These are phyloP conservation scores for Xenopus petersii DNA, from an alignment of 2,797 vertebrate species.

Conservation along the genomic window DNA sequence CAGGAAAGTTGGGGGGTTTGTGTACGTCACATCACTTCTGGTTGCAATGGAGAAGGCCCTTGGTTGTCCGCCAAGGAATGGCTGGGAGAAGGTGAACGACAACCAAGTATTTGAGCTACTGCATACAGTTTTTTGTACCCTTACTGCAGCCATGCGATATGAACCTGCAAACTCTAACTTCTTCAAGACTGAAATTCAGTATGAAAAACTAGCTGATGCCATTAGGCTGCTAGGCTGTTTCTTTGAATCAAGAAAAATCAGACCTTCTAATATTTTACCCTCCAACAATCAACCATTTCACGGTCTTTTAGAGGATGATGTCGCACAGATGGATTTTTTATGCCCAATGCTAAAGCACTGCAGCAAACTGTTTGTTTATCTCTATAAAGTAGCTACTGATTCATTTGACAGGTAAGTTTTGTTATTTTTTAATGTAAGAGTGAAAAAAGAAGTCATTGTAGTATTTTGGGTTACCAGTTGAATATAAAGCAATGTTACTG, in stretches of 20 bases:
- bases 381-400: conserved; percentile 97
- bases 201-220: conserved; percentile 94
- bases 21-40: conserved; percentile 91
- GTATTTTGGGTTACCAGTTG: too few species aligned
- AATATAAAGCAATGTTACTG: too few species aligned
- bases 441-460: too few species aligned
- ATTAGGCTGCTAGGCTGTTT: conserved; percentile 95
- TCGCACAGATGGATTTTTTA: conserved; percentile 74
- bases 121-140: conserved; percentile 88
- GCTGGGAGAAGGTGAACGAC: conserved; percentile 93
- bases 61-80: conserved; percentile 75
- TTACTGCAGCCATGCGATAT: conserved; percentile 97
- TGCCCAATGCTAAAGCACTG: conserved; percentile 88
- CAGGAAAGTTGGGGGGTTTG: conserved; percentile 94
- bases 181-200: conserved; percentile 96
- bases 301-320: conserved; percentile 88
- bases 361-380: conserved; percentile 95
- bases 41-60: conserved; percentile 95
- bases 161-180: conserved; percentile 97
- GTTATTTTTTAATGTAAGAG: too few species aligned
- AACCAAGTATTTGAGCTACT: conserved; percentile 94
- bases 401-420: conserved; percentile 91
- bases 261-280: conserved; percentile 76
- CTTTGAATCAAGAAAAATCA: conserved; percentile 88
- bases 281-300: conserved; percentile 93